These are phyloP conservation scores for Pseudomyrmex sp. DNA, from an alignment of 1,140 invertebrate genomes.

Conservation along the genomic window DNA sequence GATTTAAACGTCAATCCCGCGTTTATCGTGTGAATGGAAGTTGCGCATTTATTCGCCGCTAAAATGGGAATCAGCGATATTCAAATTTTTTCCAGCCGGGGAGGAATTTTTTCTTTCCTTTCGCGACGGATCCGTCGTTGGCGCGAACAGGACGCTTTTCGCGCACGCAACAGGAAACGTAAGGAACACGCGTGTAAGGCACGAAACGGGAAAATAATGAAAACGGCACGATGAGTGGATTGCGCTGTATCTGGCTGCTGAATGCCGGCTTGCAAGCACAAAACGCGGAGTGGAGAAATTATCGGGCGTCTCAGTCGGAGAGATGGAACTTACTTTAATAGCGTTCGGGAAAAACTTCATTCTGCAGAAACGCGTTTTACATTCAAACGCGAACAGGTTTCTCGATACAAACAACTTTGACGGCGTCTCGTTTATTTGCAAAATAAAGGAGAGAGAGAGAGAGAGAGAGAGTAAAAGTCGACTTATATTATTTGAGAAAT, in stretches of 20 bases:
- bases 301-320: conserved; percentile 6
- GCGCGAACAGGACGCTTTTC: conserved; percentile 34
- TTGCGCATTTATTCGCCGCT: conserved; percentile 39
- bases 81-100: conserved; percentile 11
- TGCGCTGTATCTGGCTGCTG: not conserved
- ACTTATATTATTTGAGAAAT: too few relatives aligned
- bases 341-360: not conserved
- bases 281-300: conserved; percentile 37
- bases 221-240: conserved; percentile 49
- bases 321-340: not conserved
- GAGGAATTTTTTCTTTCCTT: not conserved
- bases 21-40: conserved; percentile 49
- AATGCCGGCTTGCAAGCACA: not conserved
- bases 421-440: not conserved
- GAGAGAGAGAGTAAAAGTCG: too few relatives aligned
- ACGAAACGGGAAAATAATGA: conserved; percentile 60
- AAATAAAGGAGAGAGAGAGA: too few relatives aligned
- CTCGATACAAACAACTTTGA: conserved; percentile 10
- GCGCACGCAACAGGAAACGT: conserved; percentile 17
- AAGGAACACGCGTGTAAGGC: not conserved
- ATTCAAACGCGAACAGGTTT: not conserved
- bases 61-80: conserved; percentile 42
- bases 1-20: conserved; percentile 47
- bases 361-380: conserved; percentile 8
- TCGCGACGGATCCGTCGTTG: conserved; percentile 3